phyloP scores from a whole-genome alignment of 2,888 invertebrate genomes.

The Scaptomyza flava region DNA sequence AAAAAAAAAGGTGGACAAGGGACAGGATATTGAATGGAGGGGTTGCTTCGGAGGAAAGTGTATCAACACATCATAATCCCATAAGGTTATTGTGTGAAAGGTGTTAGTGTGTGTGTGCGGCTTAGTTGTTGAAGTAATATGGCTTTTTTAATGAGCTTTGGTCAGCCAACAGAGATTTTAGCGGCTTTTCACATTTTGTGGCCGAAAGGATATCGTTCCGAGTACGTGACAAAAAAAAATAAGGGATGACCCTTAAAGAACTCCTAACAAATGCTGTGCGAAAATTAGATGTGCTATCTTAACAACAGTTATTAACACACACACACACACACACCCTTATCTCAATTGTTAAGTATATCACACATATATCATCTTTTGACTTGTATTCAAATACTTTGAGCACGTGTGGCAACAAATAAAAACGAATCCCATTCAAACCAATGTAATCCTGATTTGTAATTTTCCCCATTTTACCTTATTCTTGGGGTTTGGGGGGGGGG shows the following conservation, averaged over 20 bases:
- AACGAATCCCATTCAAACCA: slow-evolving; percentile 1
- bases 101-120: slow-evolving; percentile 3
- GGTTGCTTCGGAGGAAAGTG: neutral
- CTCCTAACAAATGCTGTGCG: slow-evolving; percentile 8
- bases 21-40: slow-evolving; percentile 1
- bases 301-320: slow-evolving; percentile 2
- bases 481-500: neutral
- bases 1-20: slow-evolving; percentile 16
- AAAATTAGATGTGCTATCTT: slow-evolving; percentile 12
- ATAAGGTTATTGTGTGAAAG: slow-evolving; percentile 21
- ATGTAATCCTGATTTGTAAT: slow-evolving; percentile 10
- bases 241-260: neutral
- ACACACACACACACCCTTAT: neutral
- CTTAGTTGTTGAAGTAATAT: slow-evolving; percentile 55
- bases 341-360: slow-evolving; percentile 3
- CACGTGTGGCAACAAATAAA: slow-evolving; percentile 43
- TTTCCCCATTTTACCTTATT: slow-evolving; percentile 11
- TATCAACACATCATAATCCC: slow-evolving; percentile 77
- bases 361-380: slow-evolving; percentile 25
- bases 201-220: neutral
- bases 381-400: slow-evolving; percentile 46
- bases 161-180: slow-evolving; percentile 32
- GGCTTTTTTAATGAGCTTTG: slow-evolving; percentile 72
- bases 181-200: slow-evolving; percentile 16
- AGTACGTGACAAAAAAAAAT: slow-evolving; percentile 14